These are phyloP conservation scores for Helogale parvula DNA, from an alignment of 2,113 vertebrate genomes.

Conservation along the genomic window DNA sequence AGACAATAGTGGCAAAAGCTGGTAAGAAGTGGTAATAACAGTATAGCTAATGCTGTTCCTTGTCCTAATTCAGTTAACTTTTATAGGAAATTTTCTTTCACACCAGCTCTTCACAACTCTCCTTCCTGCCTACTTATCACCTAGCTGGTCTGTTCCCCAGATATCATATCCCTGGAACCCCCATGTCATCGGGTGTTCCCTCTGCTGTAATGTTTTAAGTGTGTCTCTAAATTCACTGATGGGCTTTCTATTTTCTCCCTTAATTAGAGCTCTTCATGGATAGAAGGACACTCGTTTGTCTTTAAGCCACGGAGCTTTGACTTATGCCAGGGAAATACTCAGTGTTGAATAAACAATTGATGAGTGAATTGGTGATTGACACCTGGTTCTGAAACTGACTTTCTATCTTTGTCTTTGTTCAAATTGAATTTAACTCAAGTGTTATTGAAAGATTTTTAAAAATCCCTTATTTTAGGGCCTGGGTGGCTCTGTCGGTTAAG, in stretches of 20 bases:
- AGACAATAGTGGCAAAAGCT: not conserved
- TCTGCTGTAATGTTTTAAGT: not conserved
- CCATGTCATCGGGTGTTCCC: rapidly evolving
- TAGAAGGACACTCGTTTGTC: not conserved
- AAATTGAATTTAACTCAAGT: not conserved
- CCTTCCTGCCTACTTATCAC: rapidly evolving
- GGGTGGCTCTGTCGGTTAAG: no score
- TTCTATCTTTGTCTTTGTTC: not conserved
- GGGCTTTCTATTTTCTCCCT: not conserved
- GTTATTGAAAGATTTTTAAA: not conserved
- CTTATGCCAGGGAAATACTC: not conserved
- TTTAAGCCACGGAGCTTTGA: not conserved
- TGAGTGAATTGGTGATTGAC: not conserved
- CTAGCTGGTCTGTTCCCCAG: not conserved
- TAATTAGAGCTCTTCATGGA: not conserved
- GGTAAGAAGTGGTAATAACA: not conserved
- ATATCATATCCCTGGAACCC: rapidly evolving
- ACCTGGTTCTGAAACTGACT: not conserved
- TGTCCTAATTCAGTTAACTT: not conserved
- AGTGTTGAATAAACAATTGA: not conserved
- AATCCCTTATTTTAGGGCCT: no score
- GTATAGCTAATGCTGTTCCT: rapidly evolving
- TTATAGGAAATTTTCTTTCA: not conserved
- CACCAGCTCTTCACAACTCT: rapidly evolving
- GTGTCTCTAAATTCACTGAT: not conserved